Conservation (phyloP, 2,113 vertebrate genomes). For the Leucopsar rothschildi region DNA sequence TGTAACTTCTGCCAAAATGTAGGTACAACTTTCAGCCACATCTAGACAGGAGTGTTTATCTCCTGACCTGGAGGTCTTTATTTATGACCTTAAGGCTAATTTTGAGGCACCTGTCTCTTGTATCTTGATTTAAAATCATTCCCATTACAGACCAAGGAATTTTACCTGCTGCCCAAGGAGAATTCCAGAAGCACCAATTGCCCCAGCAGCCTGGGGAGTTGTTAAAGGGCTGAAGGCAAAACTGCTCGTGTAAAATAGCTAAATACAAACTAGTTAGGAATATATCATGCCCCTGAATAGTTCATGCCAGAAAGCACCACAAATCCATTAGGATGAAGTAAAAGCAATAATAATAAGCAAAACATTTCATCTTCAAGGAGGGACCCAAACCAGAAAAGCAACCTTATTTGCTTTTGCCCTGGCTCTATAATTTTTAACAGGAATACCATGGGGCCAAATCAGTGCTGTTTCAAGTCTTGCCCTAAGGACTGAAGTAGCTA, state of each 20-base stretch:
- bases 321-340: neutral
- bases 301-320: neutral
- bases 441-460: neutral
- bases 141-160: neutral
- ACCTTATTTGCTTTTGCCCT: neutral
- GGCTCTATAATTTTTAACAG: neutral
- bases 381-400: neutral
- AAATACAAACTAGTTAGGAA: neutral
- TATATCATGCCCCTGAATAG: neutral
- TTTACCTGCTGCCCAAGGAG: neutral
- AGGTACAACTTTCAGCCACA: neutral
- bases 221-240: neutral
- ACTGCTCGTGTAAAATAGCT: neutral
- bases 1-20: neutral
- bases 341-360: neutral
- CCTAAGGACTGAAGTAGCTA: conserved; percentile 19
- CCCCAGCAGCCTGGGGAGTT: neutral
- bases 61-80: neutral
- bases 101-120: neutral
- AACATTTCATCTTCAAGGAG: neutral
- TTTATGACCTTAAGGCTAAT: neutral
- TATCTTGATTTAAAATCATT: neutral
- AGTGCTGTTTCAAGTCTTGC: neutral
- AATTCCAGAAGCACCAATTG: neutral
- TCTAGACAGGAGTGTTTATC: neutral